These are phyloP conservation scores for Drosophila elegans DNA, from an alignment of 1,140 invertebrate genomes.

Conservation along the genomic window DNA sequence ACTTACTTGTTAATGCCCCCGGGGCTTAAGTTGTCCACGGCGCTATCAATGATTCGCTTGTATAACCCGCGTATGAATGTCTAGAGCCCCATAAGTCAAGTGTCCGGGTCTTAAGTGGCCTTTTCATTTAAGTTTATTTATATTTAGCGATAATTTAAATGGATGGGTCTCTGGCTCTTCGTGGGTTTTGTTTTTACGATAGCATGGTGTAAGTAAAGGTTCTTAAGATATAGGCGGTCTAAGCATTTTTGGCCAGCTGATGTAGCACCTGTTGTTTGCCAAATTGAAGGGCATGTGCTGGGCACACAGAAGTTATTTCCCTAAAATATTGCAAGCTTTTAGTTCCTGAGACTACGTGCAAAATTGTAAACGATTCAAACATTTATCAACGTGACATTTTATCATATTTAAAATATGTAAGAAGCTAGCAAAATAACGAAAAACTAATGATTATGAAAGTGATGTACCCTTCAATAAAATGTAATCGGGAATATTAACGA, in stretches of 20 bases:
- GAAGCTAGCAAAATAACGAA: not conserved
- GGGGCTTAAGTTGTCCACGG: slow-evolving; percentile 39
- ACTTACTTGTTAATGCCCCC: slow-evolving; percentile 11
- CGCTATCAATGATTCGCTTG: slow-evolving; percentile 42
- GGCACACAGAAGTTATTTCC: not conserved
- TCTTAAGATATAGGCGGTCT: too few species aligned
- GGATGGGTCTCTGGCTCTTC: slow-evolving; percentile 40
- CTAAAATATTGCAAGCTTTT: not conserved
- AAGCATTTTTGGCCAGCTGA: slow-evolving; percentile 7
- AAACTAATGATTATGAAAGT: not conserved
- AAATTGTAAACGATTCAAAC: slow-evolving; percentile 2
- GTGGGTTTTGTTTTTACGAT: slow-evolving; percentile 11
- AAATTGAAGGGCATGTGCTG: slow-evolving; percentile 24
- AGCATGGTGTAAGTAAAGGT: not conserved
- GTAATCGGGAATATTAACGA: not conserved
- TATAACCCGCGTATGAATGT: slow-evolving; percentile 44
- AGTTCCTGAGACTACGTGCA: slow-evolving; percentile 44
- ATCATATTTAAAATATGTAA: slow-evolving; percentile 47
- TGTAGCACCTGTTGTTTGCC: slow-evolving; percentile 31
- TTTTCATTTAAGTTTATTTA: slow-evolving; percentile 66
- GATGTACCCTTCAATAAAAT: not conserved
- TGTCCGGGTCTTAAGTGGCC: slow-evolving; percentile 64
- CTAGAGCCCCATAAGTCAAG: slow-evolving; percentile 59
- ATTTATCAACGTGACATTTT: slow-evolving; percentile 69
- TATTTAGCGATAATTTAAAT: slow-evolving; percentile 69